Base-by-base conservation (phyloP, 64 coral and sea anemone species). In the Montipora foliosa region DNA sequence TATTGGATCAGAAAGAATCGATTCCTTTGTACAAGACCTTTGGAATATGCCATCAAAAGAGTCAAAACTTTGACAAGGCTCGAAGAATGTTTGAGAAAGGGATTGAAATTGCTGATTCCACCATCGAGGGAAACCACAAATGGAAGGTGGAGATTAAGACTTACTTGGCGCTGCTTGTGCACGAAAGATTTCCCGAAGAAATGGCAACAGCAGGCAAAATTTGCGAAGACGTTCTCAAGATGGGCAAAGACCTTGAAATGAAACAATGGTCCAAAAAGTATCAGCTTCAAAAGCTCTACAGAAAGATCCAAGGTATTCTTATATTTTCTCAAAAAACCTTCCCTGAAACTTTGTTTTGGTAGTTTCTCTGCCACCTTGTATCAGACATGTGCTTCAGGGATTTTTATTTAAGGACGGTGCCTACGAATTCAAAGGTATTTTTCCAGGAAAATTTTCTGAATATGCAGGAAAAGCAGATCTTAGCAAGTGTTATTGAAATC, bases 101-200 rank as follows among this genome's bases (percentile, higher is more conserved):
- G 20, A 77, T 57, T 5, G 14, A 44, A 7, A 12, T 87, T 86
- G 82, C 91, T 6, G 81, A 85, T 14, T 47, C 45, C 44, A 92
- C 81, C 44, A 67, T 92, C 17, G 81, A 92, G 67, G 91, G 81
- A 79, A 85, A 50, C 7, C 81, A 86, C 44, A 87, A 52, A 58
- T 85, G 80, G 91, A 92, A 92, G 67, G 81, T 92, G 66, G 44
- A 44, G 81, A 78, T 92, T 3, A 92, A 67, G 3, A 92, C 91
- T 15, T 47, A 22, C 60, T 67, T 92, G 50, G 91, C 91, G 52
- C 15, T 92, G 72, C 72, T 92, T 16, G 5, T 92, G 59, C 77
- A 77, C 53, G 13, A 84, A 17, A 67, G 76, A 16, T 92, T 78
- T 55, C 16, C 81, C 17, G 74, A 45, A 13, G 90, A 92, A 51